Evolutionary conservation across 2,113 vertebrate genomes (phyloP).

Genomic region (Petaurus breviceps): DNA sequence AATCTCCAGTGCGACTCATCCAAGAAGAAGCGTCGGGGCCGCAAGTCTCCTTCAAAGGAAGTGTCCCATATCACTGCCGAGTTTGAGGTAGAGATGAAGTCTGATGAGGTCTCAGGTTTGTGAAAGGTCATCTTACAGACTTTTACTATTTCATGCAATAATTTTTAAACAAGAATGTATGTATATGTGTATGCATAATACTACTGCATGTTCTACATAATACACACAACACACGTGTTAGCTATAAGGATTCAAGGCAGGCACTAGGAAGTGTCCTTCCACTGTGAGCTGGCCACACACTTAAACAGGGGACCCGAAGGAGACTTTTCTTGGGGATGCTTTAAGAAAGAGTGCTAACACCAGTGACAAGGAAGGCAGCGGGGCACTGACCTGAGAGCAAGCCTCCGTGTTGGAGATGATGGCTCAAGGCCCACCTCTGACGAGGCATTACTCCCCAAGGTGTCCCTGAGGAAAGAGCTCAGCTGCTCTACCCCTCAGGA

Average conservation of each 20-base stretch:
- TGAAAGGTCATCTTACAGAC: not conserved
- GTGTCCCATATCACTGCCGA: conserved; percentile 95
- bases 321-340: not conserved
- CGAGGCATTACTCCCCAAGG: not conserved
- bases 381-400: not conserved
- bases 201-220: not conserved
- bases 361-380: not conserved
- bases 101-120: conserved; percentile 93
- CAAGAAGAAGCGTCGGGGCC: conserved; percentile 93
- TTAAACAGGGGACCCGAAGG: not conserved
- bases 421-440: not conserved
- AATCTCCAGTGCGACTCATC: conserved; percentile 97
- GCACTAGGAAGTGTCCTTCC: not conserved
- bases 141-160: not conserved
- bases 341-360: not conserved
- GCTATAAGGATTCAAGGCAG: not conserved
- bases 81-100: conserved; percentile 95
- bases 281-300: not conserved
- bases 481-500: not conserved
- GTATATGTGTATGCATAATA: not conserved
- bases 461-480: not conserved
- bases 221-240: not conserved
- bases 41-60: conserved; percentile 95
- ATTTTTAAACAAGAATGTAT: conserved; percentile 59
- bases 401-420: not conserved